Evolutionary conservation across 2,888 invertebrate genomes (phyloP).

Genomic region (Acheta domesticus): DNA sequence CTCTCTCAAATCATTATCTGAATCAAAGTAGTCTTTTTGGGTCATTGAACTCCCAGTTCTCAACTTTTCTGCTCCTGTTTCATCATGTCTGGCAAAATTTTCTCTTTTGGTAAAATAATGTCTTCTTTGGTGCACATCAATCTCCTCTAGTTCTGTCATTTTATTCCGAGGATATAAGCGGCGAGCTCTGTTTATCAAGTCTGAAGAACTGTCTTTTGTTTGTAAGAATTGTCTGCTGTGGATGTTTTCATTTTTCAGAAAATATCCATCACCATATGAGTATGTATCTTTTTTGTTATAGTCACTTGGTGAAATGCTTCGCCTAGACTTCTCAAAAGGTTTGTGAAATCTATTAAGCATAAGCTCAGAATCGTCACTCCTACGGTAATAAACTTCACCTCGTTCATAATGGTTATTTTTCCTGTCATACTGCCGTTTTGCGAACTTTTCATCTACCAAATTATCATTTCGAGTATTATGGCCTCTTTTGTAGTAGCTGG

Average conservation of each 20-base stretch:
- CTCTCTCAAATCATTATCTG: background rate
- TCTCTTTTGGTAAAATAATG: background rate
- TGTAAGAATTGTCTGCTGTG: background rate
- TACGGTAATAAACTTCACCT: background rate
- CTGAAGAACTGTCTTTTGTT: background rate
- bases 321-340: background rate
- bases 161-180: slow-evolving; percentile 1
- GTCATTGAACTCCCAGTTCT: background rate
- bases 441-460: background rate
- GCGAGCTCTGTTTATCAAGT: background rate
- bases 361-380: background rate
- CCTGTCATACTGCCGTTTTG: background rate
- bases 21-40: background rate
- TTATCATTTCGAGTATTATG: background rate
- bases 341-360: background rate
- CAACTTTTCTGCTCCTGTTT: too few relatives aligned
- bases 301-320: background rate
- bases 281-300: background rate
- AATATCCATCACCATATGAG: background rate
- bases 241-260: background rate
- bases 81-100: background rate
- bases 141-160: background rate
- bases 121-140: background rate
- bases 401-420: background rate
- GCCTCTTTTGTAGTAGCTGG: background rate